Base-by-base conservation (phyloP, 2,113 vertebrate species). In the Alethe diademata region DNA sequence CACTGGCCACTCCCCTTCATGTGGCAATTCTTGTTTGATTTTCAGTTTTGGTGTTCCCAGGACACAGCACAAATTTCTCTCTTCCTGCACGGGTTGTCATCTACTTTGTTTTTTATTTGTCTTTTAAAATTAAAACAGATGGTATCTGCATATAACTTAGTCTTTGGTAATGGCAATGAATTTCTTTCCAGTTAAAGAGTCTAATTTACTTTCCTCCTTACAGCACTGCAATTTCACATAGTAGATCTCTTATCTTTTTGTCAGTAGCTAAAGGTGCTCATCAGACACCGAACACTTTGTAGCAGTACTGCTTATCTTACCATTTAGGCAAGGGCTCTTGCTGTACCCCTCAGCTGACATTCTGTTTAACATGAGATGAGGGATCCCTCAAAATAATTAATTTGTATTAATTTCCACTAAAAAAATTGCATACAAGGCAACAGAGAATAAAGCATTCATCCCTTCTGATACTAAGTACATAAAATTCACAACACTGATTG, bases 261-360 rank as follows among this genome's bases (percentile, higher is more conserved):
- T 29, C 24, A 85, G 23, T 48, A 61, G 36, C 57, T 74, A 75
- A 78, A 82, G 50, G 40, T 87, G 11, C 19, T 72, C 48, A 57
- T 81, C 13, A 67, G 48, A 67, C 3, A 25, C 0, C 0, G n/a
- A n/a, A 66, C 33, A 15, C 1, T 73, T 18, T 43, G 51, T 14
- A 36, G 72, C 31, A 70, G 10, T 31, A 58, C 14, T 28, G 12
- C 58, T 57, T 33, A 54, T 56, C 62, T 67, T 40, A 62, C 15
- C 62, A 43, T 67, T 90, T 16, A 80, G 38, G 50, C 26, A 88
- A 48, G 19, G 29, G 26, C 28, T 53, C 35, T 35, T 83, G 67
- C 67, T 80, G 23, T 33, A 81, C 24, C 28, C 24, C 62, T 70
- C 71, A 86, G 25, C 31, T 61, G 69, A 65, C 25, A 26, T 31